Conservation (phyloP, 2,888 invertebrate species). For the Atrina japonica region DNA sequence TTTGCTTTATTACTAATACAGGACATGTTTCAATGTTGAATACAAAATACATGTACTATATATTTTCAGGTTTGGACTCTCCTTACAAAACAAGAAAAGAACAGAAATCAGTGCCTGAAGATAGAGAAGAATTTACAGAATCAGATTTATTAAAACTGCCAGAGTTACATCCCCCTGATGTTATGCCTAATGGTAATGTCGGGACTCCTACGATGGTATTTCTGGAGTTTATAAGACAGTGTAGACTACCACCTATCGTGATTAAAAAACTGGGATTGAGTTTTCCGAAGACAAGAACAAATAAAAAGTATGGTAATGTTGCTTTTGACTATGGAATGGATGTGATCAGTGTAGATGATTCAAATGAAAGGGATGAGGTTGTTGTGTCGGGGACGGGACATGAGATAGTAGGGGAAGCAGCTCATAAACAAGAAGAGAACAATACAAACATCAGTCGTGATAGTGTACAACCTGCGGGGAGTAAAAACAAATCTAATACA, state of each 20-base stretch:
- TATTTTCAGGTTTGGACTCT: slow-evolving; percentile 10
- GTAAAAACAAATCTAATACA: no score
- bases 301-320: slow-evolving; percentile 81
- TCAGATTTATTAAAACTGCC: slow-evolving; percentile 71
- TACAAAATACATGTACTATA: no score
- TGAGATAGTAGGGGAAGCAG: slow-evolving; percentile 45
- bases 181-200: slow-evolving; percentile 83
- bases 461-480: no score
- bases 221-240: slow-evolving; percentile 81
- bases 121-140: slow-evolving; percentile 71
- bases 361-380: slow-evolving; percentile 41
- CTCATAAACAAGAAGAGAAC: background rate
- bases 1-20: no score
- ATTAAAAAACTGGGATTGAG: slow-evolving; percentile 81
- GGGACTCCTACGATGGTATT: slow-evolving; percentile 83
- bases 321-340: slow-evolving; percentile 79
- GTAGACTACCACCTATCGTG: slow-evolving; percentile 81
- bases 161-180: slow-evolving; percentile 76
- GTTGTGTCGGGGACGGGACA: slow-evolving; percentile 57
- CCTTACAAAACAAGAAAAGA: slow-evolving; percentile 70
- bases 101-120: slow-evolving; percentile 62
- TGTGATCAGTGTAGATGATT: slow-evolving; percentile 45
- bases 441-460: no score
- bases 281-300: slow-evolving; percentile 76
- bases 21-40: no score